Percentiles rank a stretch among this genome's conserved stretches.
Evolutionary conservation across 2,797 vertebrate genomes (phyloP).

Genomic region (Heterohyrax brucei): DNA sequence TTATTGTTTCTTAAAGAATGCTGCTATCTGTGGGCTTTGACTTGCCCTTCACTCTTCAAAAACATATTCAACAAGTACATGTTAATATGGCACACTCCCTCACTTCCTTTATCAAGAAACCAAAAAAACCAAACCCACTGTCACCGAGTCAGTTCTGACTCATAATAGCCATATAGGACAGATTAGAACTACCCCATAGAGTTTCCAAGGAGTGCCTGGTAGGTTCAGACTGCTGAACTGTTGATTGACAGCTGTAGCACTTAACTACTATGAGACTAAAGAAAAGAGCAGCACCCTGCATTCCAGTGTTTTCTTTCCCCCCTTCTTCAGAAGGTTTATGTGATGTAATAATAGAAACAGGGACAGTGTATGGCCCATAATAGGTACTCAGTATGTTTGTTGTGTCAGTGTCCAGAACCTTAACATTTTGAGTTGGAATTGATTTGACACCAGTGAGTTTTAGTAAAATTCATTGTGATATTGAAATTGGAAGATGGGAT

Average conservation of each 20-base stretch:
- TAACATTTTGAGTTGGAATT: constrained; percentile 2
- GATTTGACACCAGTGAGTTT: not conserved
- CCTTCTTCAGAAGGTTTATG: constrained; percentile 28
- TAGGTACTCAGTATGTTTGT: not conserved
- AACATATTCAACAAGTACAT: not conserved
- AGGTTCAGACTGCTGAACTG: too few species aligned
- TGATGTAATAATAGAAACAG: not conserved
- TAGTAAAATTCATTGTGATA: constrained; percentile 48
- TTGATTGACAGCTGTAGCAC: too few species aligned
- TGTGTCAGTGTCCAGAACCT: constrained; percentile 19
- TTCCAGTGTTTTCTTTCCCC: not conserved
- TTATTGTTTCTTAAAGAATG: not conserved
- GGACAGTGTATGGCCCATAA: not conserved
- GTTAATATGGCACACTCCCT: not conserved
- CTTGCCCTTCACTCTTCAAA: not conserved
- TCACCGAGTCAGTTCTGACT: too few species aligned
- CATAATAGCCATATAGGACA: too few species aligned
- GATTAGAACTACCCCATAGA: too few species aligned
- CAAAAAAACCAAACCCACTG: not conserved
- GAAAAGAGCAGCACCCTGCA: not conserved
- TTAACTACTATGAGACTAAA: not conserved
- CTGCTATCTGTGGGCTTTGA: not conserved
- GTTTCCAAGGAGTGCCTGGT: too few species aligned
- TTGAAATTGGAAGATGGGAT: not conserved
- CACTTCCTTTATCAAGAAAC: not conserved